Evolutionary conservation across 37 sponge, comb jelly and placozoan genomes (phyloP), one percentile per base, ranked within the genome.

Genomic region (Halisarca cf. caerulea): DNA sequence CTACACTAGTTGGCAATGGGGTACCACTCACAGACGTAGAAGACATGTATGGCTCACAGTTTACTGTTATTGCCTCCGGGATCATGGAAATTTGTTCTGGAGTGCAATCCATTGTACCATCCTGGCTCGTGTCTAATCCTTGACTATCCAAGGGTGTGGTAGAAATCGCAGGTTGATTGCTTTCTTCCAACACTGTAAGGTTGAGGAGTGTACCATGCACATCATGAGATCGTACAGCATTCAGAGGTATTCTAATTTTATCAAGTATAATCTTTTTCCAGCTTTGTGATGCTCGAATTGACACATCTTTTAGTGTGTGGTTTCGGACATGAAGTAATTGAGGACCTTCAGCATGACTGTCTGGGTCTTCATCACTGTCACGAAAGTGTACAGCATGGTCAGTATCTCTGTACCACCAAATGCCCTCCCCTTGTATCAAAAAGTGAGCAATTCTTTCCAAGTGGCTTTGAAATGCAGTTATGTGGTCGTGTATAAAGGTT

Each of bases 371-470:
- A n/a, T 66, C 28, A 66, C 68, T 27, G 23, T 66, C 68, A 24
- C 27, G 21, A 27, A 66, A 66, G 27, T 27, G 9, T 24, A 66
- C 68, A 66, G 14, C 28, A 25, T n/a, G 27, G 28, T 66, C 28
- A 9, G 8, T n/a, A n/a, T 66, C 68, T 66, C 23, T 14, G 21
- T 25, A 66, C 68, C 68, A 66, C 68, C 68, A 66, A 18, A 66
- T n/a, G 28, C 68, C 68, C 23, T 66, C 28, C 23, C 68, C 68
- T 25, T 9, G 68, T 15, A 66, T 8, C 28, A 66, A n/a, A 27
- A 66, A 66, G 28, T 66, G 68, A 66, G 27, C 28, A n/a, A 66
- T 66, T n/a, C 68, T 66, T n/a, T 66, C 68, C 28, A 66, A 66
- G 28, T 66, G 68, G 68, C 27, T n/a, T n/a, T 66, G 68, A 27